Percentiles rank a stretch among this genome's conserved stretches.
These are phyloP conservation scores for Drosophila sp. DNA, from an alignment of 1,140 invertebrate species.

Conservation along the genomic window DNA sequence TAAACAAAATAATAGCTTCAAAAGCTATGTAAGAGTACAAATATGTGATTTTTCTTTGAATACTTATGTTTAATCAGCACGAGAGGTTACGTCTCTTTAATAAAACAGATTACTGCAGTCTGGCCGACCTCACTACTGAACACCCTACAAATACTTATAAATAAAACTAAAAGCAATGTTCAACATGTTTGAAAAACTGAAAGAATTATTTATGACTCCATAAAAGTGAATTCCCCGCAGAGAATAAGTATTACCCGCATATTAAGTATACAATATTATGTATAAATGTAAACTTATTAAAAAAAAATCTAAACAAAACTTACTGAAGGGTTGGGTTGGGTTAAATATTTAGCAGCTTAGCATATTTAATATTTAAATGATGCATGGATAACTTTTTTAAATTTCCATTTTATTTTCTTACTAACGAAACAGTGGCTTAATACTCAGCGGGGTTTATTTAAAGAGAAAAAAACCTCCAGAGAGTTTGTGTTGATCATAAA, in stretches of 20 bases:
- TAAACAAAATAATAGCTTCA: constrained; percentile 22
- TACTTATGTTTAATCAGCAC: constrained; percentile 23
- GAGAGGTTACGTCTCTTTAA: constrained; percentile 7
- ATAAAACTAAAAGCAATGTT: not conserved
- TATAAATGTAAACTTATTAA: no score
- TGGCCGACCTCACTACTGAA: not conserved
- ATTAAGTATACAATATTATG: no score
- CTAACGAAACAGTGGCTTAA: constrained; percentile 34
- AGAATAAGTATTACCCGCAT: no score
- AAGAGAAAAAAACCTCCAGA: not conserved
- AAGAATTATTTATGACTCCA: no score
- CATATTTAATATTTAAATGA: no score
- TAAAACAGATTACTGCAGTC: not conserved
- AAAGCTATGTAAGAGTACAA: not conserved
- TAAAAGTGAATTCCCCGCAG: no score
- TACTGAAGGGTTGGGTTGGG: no score
- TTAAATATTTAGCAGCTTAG: no score
- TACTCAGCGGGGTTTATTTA: constrained; percentile 15
- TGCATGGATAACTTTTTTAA: constrained; percentile 1
- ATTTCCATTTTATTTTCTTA: constrained; percentile 6
- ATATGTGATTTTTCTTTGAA: not conserved
- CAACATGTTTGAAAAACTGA: not conserved
- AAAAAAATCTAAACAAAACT: no score
- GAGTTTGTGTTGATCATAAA: constrained; percentile 17
- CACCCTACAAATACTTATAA: not conserved